Evolutionary conservation across 2,113 vertebrate species (phyloP).

Genomic region (Picathartes gymnocephalus): DNA sequence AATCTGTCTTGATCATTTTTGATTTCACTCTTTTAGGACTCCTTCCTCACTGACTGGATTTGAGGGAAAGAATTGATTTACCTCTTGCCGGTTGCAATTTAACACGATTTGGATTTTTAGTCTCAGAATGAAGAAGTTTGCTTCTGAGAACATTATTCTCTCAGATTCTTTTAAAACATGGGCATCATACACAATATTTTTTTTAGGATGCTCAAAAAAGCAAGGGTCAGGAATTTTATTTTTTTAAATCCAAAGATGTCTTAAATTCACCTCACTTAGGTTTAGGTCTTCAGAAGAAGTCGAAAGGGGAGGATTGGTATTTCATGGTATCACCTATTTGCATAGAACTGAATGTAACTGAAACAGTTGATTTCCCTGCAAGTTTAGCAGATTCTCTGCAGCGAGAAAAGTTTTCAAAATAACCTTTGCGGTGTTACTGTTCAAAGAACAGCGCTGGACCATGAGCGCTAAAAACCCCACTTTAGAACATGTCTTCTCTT

Average conservation of each 20-base stretch:
- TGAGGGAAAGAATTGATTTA: background rate
- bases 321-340: background rate
- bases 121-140: background rate
- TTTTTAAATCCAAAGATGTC: background rate
- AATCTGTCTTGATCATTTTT: background rate
- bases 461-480: rapidly evolving
- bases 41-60: background rate
- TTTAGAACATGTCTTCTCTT: background rate
- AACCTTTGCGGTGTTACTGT: background rate
- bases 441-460: background rate
- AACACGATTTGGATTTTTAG: background rate
- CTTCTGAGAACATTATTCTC: background rate
- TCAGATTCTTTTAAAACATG: background rate
- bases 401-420: background rate
- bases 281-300: background rate
- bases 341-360: background rate
- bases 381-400: background rate
- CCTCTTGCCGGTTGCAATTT: background rate
- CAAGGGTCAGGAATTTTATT: background rate
- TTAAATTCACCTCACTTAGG: background rate
- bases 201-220: background rate
- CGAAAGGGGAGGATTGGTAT: background rate
- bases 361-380: background rate
- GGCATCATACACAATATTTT: background rate
- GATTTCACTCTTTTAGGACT: background rate